Conservation (phyloP, 2,113 vertebrate species). For the Daphoenositta chrysoptera region DNA sequence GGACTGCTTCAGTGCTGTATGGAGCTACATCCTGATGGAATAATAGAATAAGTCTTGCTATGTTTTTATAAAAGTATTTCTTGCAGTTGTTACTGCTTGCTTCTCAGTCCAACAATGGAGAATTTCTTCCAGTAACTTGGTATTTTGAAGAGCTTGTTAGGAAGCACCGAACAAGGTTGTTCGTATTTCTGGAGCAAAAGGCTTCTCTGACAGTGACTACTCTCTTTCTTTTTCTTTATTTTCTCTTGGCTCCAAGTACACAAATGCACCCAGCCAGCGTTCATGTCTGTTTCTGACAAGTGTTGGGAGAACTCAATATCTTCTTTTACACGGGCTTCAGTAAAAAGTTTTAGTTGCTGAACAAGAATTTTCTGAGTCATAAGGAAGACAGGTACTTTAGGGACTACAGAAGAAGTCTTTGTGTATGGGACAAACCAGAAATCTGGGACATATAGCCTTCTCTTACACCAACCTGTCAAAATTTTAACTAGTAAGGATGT, state of each 20-base stretch:
- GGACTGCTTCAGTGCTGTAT: neutral
- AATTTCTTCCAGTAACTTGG: neutral
- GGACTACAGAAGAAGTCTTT: neutral
- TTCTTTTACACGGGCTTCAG: neutral
- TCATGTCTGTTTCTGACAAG: neutral
- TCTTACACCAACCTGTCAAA: neutral
- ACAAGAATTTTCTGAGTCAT: neutral
- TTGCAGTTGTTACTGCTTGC: neutral
- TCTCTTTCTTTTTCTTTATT: neutral
- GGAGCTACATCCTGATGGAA: neutral
- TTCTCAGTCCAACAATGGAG: neutral
- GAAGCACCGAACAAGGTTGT: neutral
- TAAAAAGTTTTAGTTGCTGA: neutral
- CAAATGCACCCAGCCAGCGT: fast-evolving
- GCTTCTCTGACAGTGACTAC: neutral
- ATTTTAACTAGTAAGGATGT: neutral
- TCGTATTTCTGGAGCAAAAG: neutral
- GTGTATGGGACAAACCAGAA: neutral
- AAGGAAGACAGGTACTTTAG: neutral
- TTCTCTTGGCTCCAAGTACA: neutral
- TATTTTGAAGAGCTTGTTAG: neutral
- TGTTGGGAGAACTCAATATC: neutral
- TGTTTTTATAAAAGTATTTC: neutral
- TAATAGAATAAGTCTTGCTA: neutral
- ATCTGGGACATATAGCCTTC: neutral